Base-by-base conservation (phyloP, 2,797 vertebrate genomes). In the Sarcoramphus papa region DNA sequence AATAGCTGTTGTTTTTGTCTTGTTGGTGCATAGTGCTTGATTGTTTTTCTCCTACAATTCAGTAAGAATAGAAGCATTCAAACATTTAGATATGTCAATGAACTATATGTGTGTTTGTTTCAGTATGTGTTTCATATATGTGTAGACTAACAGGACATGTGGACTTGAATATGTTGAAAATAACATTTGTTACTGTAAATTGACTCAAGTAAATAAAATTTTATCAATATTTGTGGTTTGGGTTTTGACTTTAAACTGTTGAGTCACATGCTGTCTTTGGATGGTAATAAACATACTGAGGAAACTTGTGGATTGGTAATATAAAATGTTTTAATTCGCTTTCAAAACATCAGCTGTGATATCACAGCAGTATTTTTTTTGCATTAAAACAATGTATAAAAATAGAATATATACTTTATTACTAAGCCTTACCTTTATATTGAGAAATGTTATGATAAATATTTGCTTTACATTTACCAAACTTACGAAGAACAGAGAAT, bases 111-210 rank as follows among this genome's bases (percentile, higher is more conserved):
- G 40, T 85, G 43, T 86, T 28, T 59, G 37, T 47, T 76, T 88
- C 43, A 35, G 17, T 41, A 9, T 65, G 14, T 43, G 9, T 85
- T 85, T 75, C 9, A 2, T 50, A 3, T 30, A 19, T 33, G 12
- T 0, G 0, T 47, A 28, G 20, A 14, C 22, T 59, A 86, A 25
- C 23, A 43, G 63, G 53, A 41, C 19, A 8, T 28, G 20, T 0
- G 4, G 24, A 54, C 24, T 63, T 37, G 21, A 79, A 92, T 78
- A 57, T 54, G 14, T 59, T 88, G 50, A 65, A 70, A 86, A 54
- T 78, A 40, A 53, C 35, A 88, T 63, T 15, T 70, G 3, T 62
- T 73, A 37, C 9, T 85, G 40, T 82, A 57, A 87, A 63, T 27
- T 35, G 11, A 63, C 45, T 50, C 9, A n/a, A 40, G 35, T 60